These are phyloP conservation scores for Lepidurus couesii DNA, from an alignment of 1,140 invertebrate genomes.

Conservation along the genomic window DNA sequence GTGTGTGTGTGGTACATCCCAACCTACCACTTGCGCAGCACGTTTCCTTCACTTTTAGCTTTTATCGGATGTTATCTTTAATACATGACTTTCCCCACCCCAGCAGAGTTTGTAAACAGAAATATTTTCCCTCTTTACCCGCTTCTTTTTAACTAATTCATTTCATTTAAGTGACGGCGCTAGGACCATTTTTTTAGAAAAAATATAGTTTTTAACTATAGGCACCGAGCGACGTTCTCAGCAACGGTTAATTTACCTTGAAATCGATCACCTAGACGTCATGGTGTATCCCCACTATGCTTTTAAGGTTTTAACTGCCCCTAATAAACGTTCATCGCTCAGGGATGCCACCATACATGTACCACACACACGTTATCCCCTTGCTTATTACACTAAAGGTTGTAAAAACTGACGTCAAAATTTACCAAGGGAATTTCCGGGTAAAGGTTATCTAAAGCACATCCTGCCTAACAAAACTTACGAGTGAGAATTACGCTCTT, in stretches of 20 bases:
- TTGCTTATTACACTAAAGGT: no score
- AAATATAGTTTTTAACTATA: neutral
- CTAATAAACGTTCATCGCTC: neutral
- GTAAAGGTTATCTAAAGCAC: no score
- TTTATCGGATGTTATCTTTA: no score
- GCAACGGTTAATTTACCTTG: neutral
- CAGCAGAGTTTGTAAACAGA: no score
- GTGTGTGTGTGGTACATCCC: neutral
- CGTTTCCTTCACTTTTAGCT: no score
- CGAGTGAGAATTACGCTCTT: no score
- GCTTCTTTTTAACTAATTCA: neutral
- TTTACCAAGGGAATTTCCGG: no score
- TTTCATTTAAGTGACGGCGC: neutral
- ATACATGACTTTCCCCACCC: no score
- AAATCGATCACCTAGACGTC: neutral
- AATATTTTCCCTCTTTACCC: no score
- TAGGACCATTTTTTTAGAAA: neutral
- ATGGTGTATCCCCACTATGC: neutral
- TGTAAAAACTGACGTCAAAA: no score
- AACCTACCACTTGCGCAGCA: neutral
- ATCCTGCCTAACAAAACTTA: no score
- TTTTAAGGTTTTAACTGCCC: neutral
- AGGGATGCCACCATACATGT: neutral
- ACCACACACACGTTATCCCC: neutral
- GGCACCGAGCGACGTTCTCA: neutral